phyloP scores from a whole-genome alignment of 64 coral and sea anemone species.

The Orbicella faveolata region DNA sequence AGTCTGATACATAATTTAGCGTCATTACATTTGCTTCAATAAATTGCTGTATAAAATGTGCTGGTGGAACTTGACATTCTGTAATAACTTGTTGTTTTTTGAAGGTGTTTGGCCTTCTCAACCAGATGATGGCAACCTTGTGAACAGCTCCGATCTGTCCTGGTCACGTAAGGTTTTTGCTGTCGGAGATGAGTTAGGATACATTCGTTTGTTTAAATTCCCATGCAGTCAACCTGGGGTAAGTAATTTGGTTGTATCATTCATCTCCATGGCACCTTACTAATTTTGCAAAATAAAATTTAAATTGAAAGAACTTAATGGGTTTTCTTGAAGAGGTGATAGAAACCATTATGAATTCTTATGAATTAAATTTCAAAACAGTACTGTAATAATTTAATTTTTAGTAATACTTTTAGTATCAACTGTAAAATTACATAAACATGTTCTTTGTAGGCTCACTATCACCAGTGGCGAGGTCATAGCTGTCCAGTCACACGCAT shows the following conservation, averaged over 20 bases:
- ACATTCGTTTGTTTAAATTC: conserved; percentile 79
- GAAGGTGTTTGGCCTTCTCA: conserved; percentile 82
- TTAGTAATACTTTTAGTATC: too few relatives aligned
- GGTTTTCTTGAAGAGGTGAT: too few relatives aligned
- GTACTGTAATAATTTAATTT: too few relatives aligned
- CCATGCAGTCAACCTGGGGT: conserved; percentile 85
- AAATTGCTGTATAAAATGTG: too few relatives aligned
- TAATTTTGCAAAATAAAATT: too few relatives aligned
- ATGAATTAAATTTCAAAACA: too few relatives aligned
- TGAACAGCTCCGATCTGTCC: conserved; percentile 88
- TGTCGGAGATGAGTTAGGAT: conserved; percentile 87
- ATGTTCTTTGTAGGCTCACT: conserved; percentile 54
- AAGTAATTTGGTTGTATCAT: background rate
- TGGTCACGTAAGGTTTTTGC: conserved; percentile 76
- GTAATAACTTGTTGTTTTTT: background rate
- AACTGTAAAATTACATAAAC: too few relatives aligned
- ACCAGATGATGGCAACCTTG: conserved; percentile 79
- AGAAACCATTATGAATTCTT: too few relatives aligned
- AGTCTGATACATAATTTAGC: too few relatives aligned
- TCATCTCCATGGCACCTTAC: too few relatives aligned
- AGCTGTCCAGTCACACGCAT: conserved; percentile 75
- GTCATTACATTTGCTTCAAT: background rate
- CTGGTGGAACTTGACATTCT: background rate
- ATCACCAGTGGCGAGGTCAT: conserved; percentile 86
- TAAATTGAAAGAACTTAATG: too few relatives aligned